Evolutionary conservation across 2,113 vertebrate genomes (phyloP).

Genomic region (Indicator maculatus): DNA sequence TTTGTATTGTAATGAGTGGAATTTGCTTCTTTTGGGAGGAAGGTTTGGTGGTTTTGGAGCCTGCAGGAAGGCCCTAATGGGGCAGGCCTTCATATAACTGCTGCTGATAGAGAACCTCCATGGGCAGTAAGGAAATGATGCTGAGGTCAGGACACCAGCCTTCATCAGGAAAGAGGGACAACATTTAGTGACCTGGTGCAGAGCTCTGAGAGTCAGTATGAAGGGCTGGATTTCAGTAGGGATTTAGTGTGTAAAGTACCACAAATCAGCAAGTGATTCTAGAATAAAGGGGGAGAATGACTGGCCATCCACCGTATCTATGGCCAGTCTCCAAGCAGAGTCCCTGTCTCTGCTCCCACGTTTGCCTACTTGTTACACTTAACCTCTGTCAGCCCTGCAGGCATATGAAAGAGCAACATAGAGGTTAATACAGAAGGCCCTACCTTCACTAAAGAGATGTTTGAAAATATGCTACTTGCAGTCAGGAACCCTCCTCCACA

Average conservation of each 20-base stretch:
- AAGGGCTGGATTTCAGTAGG: background rate
- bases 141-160: background rate
- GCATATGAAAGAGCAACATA: background rate
- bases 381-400: background rate
- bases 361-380: background rate
- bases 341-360: background rate
- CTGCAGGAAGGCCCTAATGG: background rate
- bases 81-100: background rate
- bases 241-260: background rate
- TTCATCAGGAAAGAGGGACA: background rate
- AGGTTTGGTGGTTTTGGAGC: background rate
- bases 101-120: background rate
- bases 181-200: background rate
- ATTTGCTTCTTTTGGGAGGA: background rate
- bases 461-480: background rate
- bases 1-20: background rate
- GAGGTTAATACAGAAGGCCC: background rate
- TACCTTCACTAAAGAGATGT: background rate
- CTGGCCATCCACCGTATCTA: background rate
- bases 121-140: background rate
- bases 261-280: background rate
- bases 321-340: background rate
- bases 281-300: background rate
- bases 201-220: background rate
- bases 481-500: background rate